Conservation (phyloP, 2,797 vertebrate genomes). For the Megaceryle alcyon region DNA sequence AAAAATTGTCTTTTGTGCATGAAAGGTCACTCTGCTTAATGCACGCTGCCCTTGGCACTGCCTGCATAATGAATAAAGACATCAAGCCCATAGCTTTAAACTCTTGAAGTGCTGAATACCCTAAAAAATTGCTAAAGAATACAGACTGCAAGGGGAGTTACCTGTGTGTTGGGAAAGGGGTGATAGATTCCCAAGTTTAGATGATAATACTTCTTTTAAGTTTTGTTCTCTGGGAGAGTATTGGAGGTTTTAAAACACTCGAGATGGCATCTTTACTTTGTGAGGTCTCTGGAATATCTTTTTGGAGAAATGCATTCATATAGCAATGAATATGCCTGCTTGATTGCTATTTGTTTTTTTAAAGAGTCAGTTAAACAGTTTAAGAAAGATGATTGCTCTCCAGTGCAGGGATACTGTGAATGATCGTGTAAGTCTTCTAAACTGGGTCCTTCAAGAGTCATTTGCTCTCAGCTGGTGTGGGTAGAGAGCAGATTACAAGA, state of each 20-base stretch:
- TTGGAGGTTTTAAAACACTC: not conserved
- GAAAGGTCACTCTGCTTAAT: not conserved
- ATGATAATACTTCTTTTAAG: not conserved
- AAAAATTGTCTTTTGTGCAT: not conserved
- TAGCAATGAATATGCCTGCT: not conserved
- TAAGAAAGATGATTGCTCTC: not conserved
- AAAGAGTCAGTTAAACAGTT: not conserved
- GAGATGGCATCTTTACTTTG: not conserved
- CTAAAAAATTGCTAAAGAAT: not conserved
- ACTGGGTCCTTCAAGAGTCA: too few species aligned
- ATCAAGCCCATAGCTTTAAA: not conserved
- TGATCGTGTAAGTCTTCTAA: too few species aligned
- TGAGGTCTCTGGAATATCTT: not conserved
- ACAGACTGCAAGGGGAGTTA: not conserved
- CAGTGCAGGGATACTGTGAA: too few species aligned
- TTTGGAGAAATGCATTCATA: not conserved
- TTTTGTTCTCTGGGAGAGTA: not conserved
- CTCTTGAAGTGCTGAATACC: not conserved
- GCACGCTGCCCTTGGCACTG: not conserved
- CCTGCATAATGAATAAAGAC: not conserved
- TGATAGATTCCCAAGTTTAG: not conserved
- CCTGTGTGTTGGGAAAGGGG: not conserved
- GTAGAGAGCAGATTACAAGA: not conserved
- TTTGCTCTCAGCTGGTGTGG: too few species aligned
- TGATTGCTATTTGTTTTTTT: not conserved